Percentiles rank a stretch among this genome's conserved stretches.
phyloP scores from a whole-genome alignment of 1,140 invertebrate genomes.

The Zaprionus camerounensis region DNA sequence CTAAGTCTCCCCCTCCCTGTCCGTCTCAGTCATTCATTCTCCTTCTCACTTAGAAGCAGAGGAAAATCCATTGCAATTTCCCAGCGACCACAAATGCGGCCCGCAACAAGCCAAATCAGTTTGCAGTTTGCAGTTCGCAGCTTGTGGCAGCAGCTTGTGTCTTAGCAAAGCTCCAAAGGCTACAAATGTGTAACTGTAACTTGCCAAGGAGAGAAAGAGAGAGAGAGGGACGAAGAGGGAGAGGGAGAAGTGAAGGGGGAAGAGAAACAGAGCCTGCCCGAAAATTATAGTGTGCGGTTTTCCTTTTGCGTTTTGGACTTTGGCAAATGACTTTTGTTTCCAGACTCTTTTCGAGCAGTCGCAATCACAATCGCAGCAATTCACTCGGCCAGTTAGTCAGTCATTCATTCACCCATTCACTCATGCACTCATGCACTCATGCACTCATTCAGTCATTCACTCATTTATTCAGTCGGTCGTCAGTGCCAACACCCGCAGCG shows the following conservation, averaged over 20 bases:
- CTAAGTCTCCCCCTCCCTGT: not conserved
- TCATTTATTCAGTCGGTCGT: slow-evolving; percentile 51
- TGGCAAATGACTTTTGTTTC: slow-evolving; percentile 73
- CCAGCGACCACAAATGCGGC: slow-evolving; percentile 57
- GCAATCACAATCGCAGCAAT: not conserved
- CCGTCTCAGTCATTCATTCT: no score
- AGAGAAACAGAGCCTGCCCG: slow-evolving; percentile 19
- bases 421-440: not conserved
- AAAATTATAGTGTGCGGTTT: slow-evolving; percentile 74
- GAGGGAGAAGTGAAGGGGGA: not conserved
- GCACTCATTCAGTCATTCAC: slow-evolving; percentile 14
- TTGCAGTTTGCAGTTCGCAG: slow-evolving; percentile 42
- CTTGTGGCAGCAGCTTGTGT: slow-evolving; percentile 16
- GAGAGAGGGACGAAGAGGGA: not conserved
- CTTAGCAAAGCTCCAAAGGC: slow-evolving; percentile 53
- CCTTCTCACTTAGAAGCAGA: slow-evolving; percentile 6
- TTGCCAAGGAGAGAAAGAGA: slow-evolving; percentile 15
- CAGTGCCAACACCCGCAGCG: slow-evolving; percentile 81
- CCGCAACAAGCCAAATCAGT: slow-evolving; percentile 73
- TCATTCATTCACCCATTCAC: slow-evolving; percentile 10
- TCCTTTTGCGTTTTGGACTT: slow-evolving; percentile 56
- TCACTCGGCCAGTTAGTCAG: slow-evolving; percentile 7
- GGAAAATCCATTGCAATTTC: slow-evolving; percentile 55
- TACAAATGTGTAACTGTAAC: slow-evolving; percentile 79
- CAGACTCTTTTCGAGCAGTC: slow-evolving; percentile 6